A percentile compares a stretch with the other conserved stretches of the same genome.
phyloP scores from a whole-genome alignment of 2,888 invertebrate genomes.

The Drosophila neutralis region DNA sequence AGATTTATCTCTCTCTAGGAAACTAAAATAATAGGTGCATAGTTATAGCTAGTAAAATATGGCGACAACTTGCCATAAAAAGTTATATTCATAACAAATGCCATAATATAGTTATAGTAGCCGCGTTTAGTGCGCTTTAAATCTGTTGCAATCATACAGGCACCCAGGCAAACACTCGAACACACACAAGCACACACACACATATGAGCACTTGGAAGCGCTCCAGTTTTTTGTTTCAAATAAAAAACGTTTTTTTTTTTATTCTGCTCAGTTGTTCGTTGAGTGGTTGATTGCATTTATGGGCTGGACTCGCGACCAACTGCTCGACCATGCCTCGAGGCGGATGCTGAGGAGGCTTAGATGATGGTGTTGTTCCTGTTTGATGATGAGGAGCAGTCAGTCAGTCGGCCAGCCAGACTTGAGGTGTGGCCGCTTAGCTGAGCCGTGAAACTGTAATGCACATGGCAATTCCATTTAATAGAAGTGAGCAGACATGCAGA shows the following conservation, averaged over 20 bases:
- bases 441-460: conserved; percentile 76
- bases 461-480: conserved; percentile 71
- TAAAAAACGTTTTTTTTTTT: conserved; percentile 36
- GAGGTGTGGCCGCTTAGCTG: conserved; percentile 75
- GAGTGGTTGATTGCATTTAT: conserved; percentile 79
- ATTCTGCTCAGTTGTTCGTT: conserved; percentile 44
- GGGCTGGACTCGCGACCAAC: conserved; percentile 53
- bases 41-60: no score
- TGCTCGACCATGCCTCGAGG: conserved; percentile 38
- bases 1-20: no score
- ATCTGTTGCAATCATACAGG: conserved; percentile 71
- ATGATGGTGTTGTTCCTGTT: conserved; percentile 19
- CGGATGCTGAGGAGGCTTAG: conserved; percentile 46
- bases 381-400: conserved; percentile 5
- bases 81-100: neutral
- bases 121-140: conserved; percentile 7
- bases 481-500: conserved; percentile 52
- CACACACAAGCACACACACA: neutral
- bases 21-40: neutral
- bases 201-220: conserved; percentile 40
- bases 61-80: neutral
- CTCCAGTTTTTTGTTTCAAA: conserved; percentile 47
- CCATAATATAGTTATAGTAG: neutral
- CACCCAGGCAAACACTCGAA: conserved; percentile 46
- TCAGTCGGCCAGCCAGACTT: conserved; percentile 1